Evolutionary conservation across 2,797 vertebrate species (phyloP).

Genomic region (Thunnus albacares): DNA sequence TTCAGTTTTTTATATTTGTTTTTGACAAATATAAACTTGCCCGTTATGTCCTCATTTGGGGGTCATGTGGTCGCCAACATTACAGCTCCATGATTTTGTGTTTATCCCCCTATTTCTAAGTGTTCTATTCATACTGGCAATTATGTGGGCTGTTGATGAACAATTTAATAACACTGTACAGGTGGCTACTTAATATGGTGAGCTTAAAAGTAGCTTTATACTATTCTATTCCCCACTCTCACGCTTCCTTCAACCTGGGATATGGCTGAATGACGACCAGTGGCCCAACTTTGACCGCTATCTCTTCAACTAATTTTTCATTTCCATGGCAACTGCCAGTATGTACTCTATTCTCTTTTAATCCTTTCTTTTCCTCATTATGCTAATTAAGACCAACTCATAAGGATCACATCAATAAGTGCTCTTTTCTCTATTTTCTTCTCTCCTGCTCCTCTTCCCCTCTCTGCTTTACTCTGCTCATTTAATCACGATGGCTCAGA

Average conservation of each 20-base stretch:
- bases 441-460: constrained; percentile 57
- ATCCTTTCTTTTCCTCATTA: constrained; percentile 71
- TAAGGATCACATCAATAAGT: constrained; percentile 72
- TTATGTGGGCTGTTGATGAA: neutral
- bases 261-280: constrained; percentile 33
- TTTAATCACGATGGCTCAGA: constrained; percentile 62
- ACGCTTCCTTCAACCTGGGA: constrained; percentile 9
- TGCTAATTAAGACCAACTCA: constrained; percentile 73
- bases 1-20: neutral
- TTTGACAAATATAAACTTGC: neutral
- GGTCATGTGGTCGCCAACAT: neutral
- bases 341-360: constrained; percentile 52
- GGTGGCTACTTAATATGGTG: neutral
- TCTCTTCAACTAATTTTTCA: constrained; percentile 59
- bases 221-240: neutral
- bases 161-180: neutral
- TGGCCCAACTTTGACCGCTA: constrained; percentile 39
- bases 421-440: constrained; percentile 60
- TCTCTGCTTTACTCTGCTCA: constrained; percentile 50
- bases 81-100: neutral
- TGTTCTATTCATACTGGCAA: neutral
- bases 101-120: neutral
- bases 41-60: neutral
- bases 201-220: neutral
- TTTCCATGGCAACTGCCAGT: constrained; percentile 72